Percentiles rank a stretch among this genome's conserved stretches.
phyloP scores from a whole-genome alignment of 1,140 invertebrate genomes.

The Vanessa tameamea region DNA sequence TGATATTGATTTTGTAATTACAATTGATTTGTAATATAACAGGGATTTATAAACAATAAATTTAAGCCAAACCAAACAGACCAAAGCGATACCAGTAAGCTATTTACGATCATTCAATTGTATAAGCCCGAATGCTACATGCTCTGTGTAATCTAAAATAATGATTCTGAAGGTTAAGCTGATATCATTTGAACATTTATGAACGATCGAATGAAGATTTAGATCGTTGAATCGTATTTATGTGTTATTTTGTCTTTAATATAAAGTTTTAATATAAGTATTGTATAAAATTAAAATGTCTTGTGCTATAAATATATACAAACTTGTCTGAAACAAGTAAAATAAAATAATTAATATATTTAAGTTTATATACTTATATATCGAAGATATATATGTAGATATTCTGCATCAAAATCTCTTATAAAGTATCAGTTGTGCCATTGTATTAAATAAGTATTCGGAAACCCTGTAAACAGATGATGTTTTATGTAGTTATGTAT shows the following conservation, averaged over 20 bases:
- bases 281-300: no score
- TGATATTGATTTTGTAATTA: background rate
- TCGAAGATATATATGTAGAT: no score
- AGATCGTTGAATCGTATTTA: background rate
- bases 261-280: no score
- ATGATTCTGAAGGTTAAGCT: conserved; percentile 1
- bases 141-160: conserved; percentile 4
- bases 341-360: no score
- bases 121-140: background rate
- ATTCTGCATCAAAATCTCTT: no score
- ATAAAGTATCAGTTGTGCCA: no score
- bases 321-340: no score
- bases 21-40: background rate
- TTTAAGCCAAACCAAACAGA: background rate
- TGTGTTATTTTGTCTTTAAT: background rate
- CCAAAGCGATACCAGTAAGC: background rate
- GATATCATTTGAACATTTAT: conserved; percentile 1
- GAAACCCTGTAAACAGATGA: no score
- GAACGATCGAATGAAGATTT: background rate
- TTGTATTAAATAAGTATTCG: no score
- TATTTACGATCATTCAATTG: conserved; percentile 1
- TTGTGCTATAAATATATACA: no score
- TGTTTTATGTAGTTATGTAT: no score
- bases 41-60: background rate
- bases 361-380: no score